Evolutionary conservation across 1,140 invertebrate genomes (phyloP).

Genomic region (Diabrotica undecimpunctata): DNA sequence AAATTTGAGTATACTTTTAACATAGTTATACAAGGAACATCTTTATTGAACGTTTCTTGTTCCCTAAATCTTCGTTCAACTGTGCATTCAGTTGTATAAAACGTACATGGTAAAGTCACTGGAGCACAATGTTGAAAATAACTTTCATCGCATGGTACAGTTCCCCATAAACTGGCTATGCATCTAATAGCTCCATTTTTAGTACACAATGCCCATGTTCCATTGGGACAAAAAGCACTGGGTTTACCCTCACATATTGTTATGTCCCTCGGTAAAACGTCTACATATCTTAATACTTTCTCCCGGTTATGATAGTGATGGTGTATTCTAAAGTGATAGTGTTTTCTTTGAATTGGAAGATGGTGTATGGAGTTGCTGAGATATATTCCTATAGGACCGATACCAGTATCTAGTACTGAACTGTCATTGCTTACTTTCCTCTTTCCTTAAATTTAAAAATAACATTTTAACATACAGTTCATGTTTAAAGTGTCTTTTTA

Average conservation of each 20-base stretch:
- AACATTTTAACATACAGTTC: too few species aligned
- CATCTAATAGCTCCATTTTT: slow-evolving; percentile 31
- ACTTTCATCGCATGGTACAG: slow-evolving; percentile 25
- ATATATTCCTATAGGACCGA: slow-evolving; percentile 25
- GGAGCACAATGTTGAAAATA: slow-evolving; percentile 21
- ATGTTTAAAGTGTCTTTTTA: too few species aligned
- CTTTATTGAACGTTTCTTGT: slow-evolving; percentile 16
- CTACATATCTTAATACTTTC: slow-evolving; percentile 19
- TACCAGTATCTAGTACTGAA: slow-evolving; percentile 21
- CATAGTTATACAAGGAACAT: slow-evolving; percentile 26
- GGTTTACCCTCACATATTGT: slow-evolving; percentile 24
- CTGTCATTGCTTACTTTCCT: too few species aligned
- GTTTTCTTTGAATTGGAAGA: slow-evolving; percentile 22
- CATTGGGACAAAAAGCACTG: slow-evolving; percentile 22
- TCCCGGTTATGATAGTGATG: slow-evolving; percentile 31
- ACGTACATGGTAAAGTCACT: not conserved
- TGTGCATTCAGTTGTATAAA: not conserved
- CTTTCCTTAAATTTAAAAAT: too few species aligned
- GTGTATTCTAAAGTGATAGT: slow-evolving; percentile 28
- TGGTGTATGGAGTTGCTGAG: slow-evolving; percentile 22
- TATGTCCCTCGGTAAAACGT: slow-evolving; percentile 20
- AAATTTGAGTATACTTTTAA: slow-evolving; percentile 18
- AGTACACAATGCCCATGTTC: slow-evolving; percentile 27
- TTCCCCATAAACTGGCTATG: slow-evolving; percentile 22
- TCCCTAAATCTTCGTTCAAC: slow-evolving; percentile 15